Evolutionary conservation across 2,888 invertebrate genomes (phyloP).

Genomic region (Drosophila maculinotata): DNA sequence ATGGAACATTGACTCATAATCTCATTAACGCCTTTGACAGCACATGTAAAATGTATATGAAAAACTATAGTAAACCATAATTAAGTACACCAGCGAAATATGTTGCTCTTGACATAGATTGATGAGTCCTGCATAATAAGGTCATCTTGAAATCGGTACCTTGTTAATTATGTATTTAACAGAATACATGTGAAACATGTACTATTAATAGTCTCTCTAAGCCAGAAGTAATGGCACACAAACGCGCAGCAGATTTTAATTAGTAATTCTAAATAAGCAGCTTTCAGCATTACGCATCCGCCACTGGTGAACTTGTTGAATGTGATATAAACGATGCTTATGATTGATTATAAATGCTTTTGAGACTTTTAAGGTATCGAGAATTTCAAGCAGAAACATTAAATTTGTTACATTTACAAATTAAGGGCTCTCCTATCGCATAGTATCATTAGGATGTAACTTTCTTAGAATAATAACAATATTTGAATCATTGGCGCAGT

Average conservation of each 20-base stretch:
- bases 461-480: no score
- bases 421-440: no score
- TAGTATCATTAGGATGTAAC: no score
- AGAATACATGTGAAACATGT: not conserved
- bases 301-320: no score
- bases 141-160: not conserved
- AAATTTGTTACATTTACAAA: no score
- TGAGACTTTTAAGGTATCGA: no score
- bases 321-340: no score
- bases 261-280: not conserved
- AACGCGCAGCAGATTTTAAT: not conserved
- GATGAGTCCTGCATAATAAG: slow-evolving; percentile 6
- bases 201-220: not conserved
- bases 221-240: not conserved
- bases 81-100: slow-evolving; percentile 12
- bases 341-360: no score
- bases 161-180: slow-evolving; percentile 7
- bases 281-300: slow-evolving; percentile 1
- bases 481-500: no score
- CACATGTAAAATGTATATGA: not conserved
- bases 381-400: no score
- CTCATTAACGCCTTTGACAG: slow-evolving; percentile 5
- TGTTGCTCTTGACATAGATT: slow-evolving; percentile 20
- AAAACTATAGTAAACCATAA: slow-evolving; percentile 10
- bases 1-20: slow-evolving; percentile 11